Conservation (phyloP, 2,797 vertebrate species). For the Distichodus sexfasciatus region DNA sequence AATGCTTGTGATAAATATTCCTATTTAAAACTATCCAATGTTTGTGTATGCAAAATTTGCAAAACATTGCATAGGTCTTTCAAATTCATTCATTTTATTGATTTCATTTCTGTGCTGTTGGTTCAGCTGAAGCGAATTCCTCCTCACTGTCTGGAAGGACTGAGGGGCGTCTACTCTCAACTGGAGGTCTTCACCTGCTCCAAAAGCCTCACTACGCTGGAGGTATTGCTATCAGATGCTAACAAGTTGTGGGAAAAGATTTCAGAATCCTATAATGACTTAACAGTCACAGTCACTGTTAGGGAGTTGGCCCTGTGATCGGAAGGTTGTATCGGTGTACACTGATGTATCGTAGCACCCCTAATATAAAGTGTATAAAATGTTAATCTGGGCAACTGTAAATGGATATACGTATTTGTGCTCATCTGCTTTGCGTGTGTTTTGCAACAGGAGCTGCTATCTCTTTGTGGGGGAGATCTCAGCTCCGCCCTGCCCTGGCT, state of each 20-base stretch:
- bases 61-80: neutral
- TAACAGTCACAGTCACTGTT: too few species aligned
- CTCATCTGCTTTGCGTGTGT: too few species aligned
- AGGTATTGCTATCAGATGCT: constrained; percentile 69
- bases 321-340: too few species aligned
- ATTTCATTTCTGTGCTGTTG: neutral
- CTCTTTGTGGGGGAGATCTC: constrained; percentile 91
- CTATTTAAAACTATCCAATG: too few species aligned
- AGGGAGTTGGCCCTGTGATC: too few species aligned
- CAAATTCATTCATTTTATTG: neutral
- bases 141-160: constrained; percentile 86
- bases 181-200: constrained; percentile 89
- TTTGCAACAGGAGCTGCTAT: constrained; percentile 85
- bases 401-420: too few species aligned
- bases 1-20: too few species aligned
- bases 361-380: too few species aligned
- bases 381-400: too few species aligned
- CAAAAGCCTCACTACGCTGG: constrained; percentile 83
- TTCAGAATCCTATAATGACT: too few species aligned
- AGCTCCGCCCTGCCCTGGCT: constrained; percentile 94
- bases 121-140: constrained; percentile 88
- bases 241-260: neutral
- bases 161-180: constrained; percentile 89
- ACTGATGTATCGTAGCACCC: too few species aligned
- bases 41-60: too few species aligned